phyloP scores from a whole-genome alignment of 2,797 vertebrate genomes.

The Nasua narica region DNA sequence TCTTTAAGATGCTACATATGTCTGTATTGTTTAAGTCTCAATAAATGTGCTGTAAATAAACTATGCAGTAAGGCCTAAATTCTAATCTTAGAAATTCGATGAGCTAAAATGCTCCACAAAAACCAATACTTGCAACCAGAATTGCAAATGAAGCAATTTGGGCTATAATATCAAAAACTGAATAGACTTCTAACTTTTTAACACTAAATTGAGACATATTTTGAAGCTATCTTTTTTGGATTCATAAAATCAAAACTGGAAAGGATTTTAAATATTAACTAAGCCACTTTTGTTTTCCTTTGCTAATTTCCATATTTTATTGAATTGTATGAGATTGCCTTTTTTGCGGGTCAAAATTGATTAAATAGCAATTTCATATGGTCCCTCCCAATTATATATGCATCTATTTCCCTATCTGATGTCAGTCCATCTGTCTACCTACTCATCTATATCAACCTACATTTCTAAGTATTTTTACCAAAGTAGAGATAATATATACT shows the following conservation, averaged over 20 bases:
- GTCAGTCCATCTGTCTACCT: neutral
- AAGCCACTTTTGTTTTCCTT: neutral
- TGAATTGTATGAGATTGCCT: neutral
- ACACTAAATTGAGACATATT: neutral
- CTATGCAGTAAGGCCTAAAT: neutral
- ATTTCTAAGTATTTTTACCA: neutral
- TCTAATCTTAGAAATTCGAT: slow-evolving; percentile 15
- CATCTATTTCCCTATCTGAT: neutral
- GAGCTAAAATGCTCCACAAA: neutral
- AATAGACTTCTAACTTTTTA: neutral
- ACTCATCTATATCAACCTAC: neutral
- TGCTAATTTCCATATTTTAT: neutral
- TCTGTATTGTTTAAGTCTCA: neutral
- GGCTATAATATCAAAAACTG: neutral
- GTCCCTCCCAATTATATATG: neutral
- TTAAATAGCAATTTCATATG: neutral
- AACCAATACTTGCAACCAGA: neutral
- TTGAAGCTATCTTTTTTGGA: neutral
- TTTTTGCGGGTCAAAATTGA: neutral
- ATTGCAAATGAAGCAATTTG: neutral
- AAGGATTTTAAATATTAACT: neutral
- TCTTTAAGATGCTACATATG: neutral
- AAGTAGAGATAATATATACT: neutral
- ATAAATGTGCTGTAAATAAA: neutral
- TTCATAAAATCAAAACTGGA: neutral